Evolutionary conservation across 2,888 invertebrate genomes (phyloP), one percentile per base, ranked within the genome.

Genomic region (Leptinotarsa juncta): DNA sequence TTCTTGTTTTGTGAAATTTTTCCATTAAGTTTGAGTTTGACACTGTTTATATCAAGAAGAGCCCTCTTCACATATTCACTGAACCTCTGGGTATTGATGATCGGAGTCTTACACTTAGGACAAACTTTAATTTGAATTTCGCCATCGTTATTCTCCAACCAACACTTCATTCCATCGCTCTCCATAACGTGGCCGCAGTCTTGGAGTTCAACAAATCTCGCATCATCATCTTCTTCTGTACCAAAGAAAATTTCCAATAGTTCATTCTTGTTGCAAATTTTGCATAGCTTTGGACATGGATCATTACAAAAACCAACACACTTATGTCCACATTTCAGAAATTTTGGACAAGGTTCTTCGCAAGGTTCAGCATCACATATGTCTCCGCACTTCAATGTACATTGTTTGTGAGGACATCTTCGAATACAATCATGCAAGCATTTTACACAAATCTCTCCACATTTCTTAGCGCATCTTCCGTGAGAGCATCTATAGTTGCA

Each of bases 371-470:
- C 67, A 26, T 26, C 12, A n/a, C 67, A 67, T 3, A 67, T 49
- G 14, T 67, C 67, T 26, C 67, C 53, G 23, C 67, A 67, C 53
- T 12, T 53, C 10, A 0, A 16, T 15, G 1, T 5, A 14, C 67
- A 67, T 23, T 26, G 4, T 12, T 51, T 51, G 23, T 67, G 67
- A 3, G 3, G 20, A 16, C 67, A 67, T 23, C n/a, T 18, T 15
- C 67, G 20, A 4, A 53, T n/a, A 23, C 67, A 67, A 3, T 51
- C 49, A 1, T 67, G 51, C 50, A 14, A 16, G n/a, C 67, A 67
- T 26, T n/a, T 49, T 53, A 82, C 77, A 84, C 92, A 92, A 77
- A 85, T 80, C 79, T 89, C 86, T 51, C 88, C 86, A 84, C 92
- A 92, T 2, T 78, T 84, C 20, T 86, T 88, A 12, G 23, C 74